A percentile compares a stretch with the other conserved stretches of the same genome.
These are phyloP conservation scores for Calephelis virginiensis DNA, from an alignment of 1,140 invertebrate genomes.

Conservation along the genomic window DNA sequence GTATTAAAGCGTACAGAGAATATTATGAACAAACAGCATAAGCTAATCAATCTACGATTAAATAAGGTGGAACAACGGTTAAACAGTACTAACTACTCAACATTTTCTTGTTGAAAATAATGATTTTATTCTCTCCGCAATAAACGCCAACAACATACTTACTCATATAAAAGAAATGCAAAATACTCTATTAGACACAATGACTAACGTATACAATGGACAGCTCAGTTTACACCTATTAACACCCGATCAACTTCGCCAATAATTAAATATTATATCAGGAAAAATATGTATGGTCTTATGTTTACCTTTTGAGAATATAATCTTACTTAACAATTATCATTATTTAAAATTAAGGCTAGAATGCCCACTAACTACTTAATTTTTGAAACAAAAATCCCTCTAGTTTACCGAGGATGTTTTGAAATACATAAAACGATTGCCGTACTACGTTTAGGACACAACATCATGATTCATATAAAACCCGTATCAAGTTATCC, in stretches of 20 bases:
- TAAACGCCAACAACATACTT: no score
- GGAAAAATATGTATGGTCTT: constrained; percentile 24
- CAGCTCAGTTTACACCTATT: constrained; percentile 21
- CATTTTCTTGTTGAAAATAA: no score
- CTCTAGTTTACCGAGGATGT: constrained; percentile 23
- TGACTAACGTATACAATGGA: constrained; percentile 25
- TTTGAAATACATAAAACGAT: constrained; percentile 22
- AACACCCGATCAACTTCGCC: background rate
- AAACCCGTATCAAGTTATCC: constrained; percentile 25
- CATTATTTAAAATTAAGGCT: constrained; percentile 24
- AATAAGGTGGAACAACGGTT: no score
- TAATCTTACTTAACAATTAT: constrained; percentile 23
- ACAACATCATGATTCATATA: constrained; percentile 14
- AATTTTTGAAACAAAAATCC: constrained; percentile 24
- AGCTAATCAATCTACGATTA: constrained; percentile 16
- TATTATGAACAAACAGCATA: constrained; percentile 20
- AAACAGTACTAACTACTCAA: no score
- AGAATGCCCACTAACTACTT: constrained; percentile 19
- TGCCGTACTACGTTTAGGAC: constrained; percentile 17
- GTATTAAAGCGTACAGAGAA: constrained; percentile 8
- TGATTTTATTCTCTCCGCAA: no score
- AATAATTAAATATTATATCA: constrained; percentile 20
- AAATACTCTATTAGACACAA: no score
- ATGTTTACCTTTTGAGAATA: constrained; percentile 21
- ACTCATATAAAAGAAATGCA: no score